A percentile compares a stretch with the other conserved stretches of the same genome.
phyloP scores from a whole-genome alignment of 1,140 invertebrate genomes.

The Triops longicaudatus region DNA sequence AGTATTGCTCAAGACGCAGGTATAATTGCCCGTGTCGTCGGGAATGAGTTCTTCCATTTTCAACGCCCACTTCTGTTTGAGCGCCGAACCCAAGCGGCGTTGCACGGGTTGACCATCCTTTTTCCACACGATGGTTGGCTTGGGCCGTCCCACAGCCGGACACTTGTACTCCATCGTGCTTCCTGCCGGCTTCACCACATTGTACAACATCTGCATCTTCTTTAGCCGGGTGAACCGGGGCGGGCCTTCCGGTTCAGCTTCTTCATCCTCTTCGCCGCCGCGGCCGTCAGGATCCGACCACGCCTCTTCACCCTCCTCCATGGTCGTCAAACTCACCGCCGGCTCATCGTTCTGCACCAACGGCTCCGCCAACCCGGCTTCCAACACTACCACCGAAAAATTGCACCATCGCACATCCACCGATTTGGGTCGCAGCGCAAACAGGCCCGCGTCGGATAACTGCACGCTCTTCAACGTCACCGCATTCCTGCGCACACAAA shows the following conservation, averaged over 20 bases:
- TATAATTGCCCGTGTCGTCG: constrained; percentile 73
- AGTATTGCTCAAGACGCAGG: constrained; percentile 69
- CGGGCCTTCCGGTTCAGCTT: constrained; percentile 25
- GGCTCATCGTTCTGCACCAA: constrained; percentile 19
- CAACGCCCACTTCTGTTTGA: constrained; percentile 56
- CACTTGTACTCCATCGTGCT: constrained; percentile 56
- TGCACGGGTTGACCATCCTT: constrained; percentile 56
- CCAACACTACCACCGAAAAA: constrained; percentile 22
- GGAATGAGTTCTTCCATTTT: constrained; percentile 63
- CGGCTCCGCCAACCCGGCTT: constrained; percentile 5
- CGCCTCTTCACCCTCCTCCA: not conserved
- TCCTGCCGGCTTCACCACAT: constrained; percentile 55
- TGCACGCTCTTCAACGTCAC: constrained; percentile 17
- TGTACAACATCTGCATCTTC: constrained; percentile 42
- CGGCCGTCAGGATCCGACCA: not conserved
- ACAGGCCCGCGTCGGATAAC: constrained; percentile 21
- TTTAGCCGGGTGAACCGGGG: constrained; percentile 44
- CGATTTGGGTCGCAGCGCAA: constrained; percentile 21
- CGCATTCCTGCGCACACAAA: constrained; percentile 15
- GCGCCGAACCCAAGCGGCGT: constrained; percentile 50
- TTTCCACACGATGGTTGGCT: constrained; percentile 67
- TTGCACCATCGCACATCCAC: constrained; percentile 25
- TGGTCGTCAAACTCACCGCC: constrained; percentile 12
- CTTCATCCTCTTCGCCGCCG: constrained; percentile 21
- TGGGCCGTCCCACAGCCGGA: constrained; percentile 57